A percentile compares a stretch with the other conserved stretches of the same genome.
These are phyloP conservation scores for Nannoperca obscura DNA, from an alignment of 2,797 vertebrate genomes.

Conservation along the genomic window DNA sequence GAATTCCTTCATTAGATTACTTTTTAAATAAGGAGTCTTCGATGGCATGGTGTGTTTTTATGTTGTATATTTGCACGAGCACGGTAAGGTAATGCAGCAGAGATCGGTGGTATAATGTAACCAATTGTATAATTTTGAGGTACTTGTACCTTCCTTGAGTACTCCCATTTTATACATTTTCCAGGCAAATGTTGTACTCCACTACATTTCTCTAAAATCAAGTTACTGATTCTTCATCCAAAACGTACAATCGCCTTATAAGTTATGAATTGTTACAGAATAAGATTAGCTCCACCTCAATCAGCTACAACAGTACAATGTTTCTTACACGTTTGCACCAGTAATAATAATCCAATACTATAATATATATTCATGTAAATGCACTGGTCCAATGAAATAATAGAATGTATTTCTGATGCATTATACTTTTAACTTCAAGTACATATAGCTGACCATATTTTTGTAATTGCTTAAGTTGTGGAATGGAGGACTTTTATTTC, in stretches of 20 bases:
- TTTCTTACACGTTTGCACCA: neutral
- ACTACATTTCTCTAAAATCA: neutral
- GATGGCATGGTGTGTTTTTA: neutral
- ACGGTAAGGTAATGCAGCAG: neutral
- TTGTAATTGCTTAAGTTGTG: neutral
- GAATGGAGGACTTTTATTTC: neutral
- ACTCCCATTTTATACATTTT: no score
- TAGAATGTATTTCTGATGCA: neutral
- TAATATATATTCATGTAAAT: neutral
- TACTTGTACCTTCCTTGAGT: neutral
- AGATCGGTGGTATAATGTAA: neutral
- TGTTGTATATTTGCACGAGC: neutral
- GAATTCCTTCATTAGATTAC: neutral
- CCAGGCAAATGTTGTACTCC: neutral
- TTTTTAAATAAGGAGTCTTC: neutral
- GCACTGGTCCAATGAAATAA: no score
- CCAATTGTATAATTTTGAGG: neutral
- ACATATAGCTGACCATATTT: neutral
- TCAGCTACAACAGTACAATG: neutral
- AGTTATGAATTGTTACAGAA: neutral
- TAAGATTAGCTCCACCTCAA: neutral
- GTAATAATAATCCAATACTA: neutral
- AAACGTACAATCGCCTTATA: neutral
- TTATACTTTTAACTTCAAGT: neutral
- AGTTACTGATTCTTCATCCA: neutral